Conservation (phyloP, 2,888 invertebrate species). For the Panzeria rudis region DNA sequence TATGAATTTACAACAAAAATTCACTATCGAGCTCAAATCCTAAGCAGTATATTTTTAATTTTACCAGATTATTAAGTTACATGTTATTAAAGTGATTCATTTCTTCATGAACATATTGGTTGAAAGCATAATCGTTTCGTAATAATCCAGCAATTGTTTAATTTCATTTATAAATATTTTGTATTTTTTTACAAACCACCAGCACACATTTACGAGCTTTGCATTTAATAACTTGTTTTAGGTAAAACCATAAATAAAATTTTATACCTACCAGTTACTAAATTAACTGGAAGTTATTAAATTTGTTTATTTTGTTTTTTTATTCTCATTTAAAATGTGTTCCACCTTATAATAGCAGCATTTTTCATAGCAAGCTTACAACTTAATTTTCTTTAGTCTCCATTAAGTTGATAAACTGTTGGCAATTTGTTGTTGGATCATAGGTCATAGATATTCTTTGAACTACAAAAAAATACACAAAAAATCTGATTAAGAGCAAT, state of each 20-base stretch:
- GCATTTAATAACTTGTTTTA: background rate
- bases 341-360: background rate
- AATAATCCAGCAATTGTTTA: background rate
- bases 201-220: too few species aligned
- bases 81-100: too few species aligned
- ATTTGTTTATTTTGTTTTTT: conserved; percentile 6
- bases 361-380: conserved; percentile 44
- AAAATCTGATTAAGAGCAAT: conserved; percentile 54
- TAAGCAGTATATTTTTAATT: too few species aligned
- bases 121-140: too few species aligned
- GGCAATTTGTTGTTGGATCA: conserved; percentile 63
- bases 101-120: background rate
- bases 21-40: too few species aligned
- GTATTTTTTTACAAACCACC: background rate
- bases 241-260: background rate
- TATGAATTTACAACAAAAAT: too few species aligned
- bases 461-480: background rate
- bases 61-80: too few species aligned
- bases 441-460: conserved; percentile 15
- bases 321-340: conserved; percentile 2
- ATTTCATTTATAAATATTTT: background rate
- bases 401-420: conserved; percentile 64
- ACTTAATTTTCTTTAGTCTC: conserved; percentile 48
- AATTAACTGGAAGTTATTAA: conserved; percentile 27
- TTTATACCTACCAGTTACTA: background rate